Conservation (phyloP, 2,888 invertebrate genomes). For the Spicauda simplicius region DNA sequence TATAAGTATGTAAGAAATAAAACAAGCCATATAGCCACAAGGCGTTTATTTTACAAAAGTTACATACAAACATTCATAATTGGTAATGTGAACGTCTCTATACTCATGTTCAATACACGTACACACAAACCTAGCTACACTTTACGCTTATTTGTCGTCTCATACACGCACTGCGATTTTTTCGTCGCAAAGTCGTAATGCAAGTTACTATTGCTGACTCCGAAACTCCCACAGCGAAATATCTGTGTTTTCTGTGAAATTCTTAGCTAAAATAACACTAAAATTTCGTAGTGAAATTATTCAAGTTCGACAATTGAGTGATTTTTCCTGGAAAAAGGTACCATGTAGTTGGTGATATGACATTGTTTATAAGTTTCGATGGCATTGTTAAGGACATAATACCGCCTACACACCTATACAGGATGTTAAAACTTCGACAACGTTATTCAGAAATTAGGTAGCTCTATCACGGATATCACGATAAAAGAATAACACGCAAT, state of each 20-base stretch:
- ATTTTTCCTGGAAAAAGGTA: no score
- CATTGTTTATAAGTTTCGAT: no score
- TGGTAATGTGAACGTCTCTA: conserved; percentile 63
- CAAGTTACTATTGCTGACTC: not conserved
- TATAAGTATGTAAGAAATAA: conserved; percentile 45
- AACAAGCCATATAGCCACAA: conserved; percentile 51
- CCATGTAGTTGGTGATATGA: no score
- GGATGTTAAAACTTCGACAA: not conserved
- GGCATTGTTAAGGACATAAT: no score
- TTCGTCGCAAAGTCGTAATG: not conserved
- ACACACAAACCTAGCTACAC: conserved; percentile 59
- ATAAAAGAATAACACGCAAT: not conserved
- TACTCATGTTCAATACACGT: conserved; percentile 48
- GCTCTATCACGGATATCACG: not conserved
- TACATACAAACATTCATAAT: conserved; percentile 84
- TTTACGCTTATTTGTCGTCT: conserved; percentile 48
- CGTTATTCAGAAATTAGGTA: not conserved
- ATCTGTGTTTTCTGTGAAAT: no score
- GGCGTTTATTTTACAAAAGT: conserved; percentile 80
- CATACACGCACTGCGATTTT: conserved; percentile 41
- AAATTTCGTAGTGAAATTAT: no score
- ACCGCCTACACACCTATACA: not conserved
- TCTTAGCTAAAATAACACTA: no score
- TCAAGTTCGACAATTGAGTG: no score
- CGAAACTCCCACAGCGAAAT: no score